Evolutionary conservation across 2,113 vertebrate species (phyloP).

Genomic region (Sorex fumeus): DNA sequence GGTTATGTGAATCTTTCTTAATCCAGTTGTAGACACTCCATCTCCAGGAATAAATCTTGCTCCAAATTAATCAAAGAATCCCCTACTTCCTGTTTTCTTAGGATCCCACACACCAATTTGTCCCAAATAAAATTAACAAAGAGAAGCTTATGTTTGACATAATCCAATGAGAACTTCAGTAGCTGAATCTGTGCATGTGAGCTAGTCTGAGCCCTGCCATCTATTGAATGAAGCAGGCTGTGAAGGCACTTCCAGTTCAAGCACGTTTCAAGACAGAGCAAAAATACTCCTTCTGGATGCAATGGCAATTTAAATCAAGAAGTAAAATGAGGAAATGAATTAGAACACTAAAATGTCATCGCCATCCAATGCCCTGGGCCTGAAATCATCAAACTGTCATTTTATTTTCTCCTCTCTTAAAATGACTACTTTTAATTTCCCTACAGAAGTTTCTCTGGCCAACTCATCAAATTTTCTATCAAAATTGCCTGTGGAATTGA

Average conservation of each 20-base stretch:
- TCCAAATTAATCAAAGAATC: conserved; percentile 24
- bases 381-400: conserved; percentile 38
- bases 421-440: conserved; percentile 61
- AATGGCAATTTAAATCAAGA: not conserved
- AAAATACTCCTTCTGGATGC: not conserved
- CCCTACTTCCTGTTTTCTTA: not conserved
- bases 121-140: conserved; percentile 2
- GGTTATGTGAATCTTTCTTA: conserved; percentile 45
- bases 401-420: conserved; percentile 68
- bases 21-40: not conserved
- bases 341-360: conserved; percentile 2
- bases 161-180: not conserved
- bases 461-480: conserved; percentile 33
- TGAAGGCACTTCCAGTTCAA: not conserved
- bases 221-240: not conserved
- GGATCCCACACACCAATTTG: not conserved
- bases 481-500: conserved; percentile 57
- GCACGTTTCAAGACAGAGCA: not conserved
- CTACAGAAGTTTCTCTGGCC: conserved; percentile 54
- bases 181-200: not conserved
- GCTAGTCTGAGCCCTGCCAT: not conserved
- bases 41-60: not conserved
- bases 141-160: not conserved
- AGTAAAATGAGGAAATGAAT: conserved; percentile 28
- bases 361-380: not conserved